Base-by-base conservation (phyloP, 2,888 invertebrate genomes). In the Piscicola geometra region DNA sequence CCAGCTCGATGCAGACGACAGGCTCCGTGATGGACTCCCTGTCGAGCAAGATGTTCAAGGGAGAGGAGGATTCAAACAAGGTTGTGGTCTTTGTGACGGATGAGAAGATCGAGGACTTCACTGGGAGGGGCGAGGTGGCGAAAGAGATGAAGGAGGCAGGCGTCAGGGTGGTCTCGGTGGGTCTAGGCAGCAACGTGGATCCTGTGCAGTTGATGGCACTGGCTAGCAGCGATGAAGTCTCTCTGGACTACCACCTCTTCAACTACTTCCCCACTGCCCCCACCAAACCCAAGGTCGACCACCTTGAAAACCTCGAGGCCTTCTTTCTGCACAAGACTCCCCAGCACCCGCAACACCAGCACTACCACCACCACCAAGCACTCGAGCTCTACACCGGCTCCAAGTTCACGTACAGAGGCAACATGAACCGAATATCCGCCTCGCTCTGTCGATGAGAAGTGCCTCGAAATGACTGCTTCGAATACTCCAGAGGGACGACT, bases 121-220 rank as follows among this genome's bases (percentile, higher is more conserved):
- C 41, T 25, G 30, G 52, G 15, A 52, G 52, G 30, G 2, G 47
- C 9, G 50, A 32, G n/a, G 18, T n/a, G 32, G 33, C 33, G 1
- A 32, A 21, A 3, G 2, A 25, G 3, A 15, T 52, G 30, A 52
- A 28, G 32, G 50, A 71, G 9, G 28, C 18, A 18, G 50, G 50
- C 25, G 32, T 71, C 5, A 50, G 50, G 18, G 21, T 71, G 28
- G 21, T 71, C 2, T n/a, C 50, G 30, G 32, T 71, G 47, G 71
- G 71, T 28, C 9, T 71, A 41, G 71, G 71, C 1, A 50, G 50
- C n/a, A 25, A 41, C 1, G 32, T 71, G 1, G 71, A 71, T 32
- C 71, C 71, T 30, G 21, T 71, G 28, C 71, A 71, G 52, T n/a
- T 71, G 32, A 71, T 71, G 71, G 47, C 71, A 2, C 30, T 71